Base-by-base conservation (phyloP, 2,888 invertebrate species). In the Apeira syringaria region DNA sequence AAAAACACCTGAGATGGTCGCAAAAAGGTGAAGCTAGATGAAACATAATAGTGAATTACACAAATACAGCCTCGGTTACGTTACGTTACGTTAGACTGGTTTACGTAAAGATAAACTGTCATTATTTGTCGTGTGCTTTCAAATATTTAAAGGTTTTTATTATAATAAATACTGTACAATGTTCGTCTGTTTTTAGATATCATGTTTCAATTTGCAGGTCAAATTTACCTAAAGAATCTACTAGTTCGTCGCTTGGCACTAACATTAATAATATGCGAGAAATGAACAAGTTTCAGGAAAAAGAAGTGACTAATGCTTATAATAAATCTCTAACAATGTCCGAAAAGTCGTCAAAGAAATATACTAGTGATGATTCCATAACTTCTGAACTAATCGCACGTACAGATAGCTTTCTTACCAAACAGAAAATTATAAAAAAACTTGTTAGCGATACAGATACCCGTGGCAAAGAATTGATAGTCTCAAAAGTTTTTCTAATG, bases 171-270 rank as follows among this genome's bases (percentile, higher is more conserved):
- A n/a, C n/a, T n/a, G n/a, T n/a, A n/a, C n/a, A n/a, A n/a, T n/a
- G n/a, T n/a, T n/a, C n/a, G n/a, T n/a, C n/a, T n/a, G n/a, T n/a
- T 8, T 3, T 29, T 17, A 9, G 17, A 29, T 31, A 5, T 26
- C 13, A 38, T 49, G 24, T 56, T 68, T 68, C 51, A 53, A 70
- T 64, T 71, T 70, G 50, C 70, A 71, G 71, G 60, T 55, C 30
- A 51, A 25, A 50, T 25, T 30, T 17, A 18, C 11, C 40, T 54
- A 53, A 45, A 47, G 38, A 46, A 38, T 42, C 53, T 41, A 32
- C 59, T 47, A 48, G 43, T 53, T 47, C 51, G 30, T 42, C 39
- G 62, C 63, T 42, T 49, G 37, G 59, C 61, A 51, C 61, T 60
- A 59, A 64, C 50, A 43, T 46, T 41, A 41, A 54, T 37, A 62